Base-by-base conservation (phyloP, 2,797 vertebrate species). In the Champsocephalus gunnari region DNA sequence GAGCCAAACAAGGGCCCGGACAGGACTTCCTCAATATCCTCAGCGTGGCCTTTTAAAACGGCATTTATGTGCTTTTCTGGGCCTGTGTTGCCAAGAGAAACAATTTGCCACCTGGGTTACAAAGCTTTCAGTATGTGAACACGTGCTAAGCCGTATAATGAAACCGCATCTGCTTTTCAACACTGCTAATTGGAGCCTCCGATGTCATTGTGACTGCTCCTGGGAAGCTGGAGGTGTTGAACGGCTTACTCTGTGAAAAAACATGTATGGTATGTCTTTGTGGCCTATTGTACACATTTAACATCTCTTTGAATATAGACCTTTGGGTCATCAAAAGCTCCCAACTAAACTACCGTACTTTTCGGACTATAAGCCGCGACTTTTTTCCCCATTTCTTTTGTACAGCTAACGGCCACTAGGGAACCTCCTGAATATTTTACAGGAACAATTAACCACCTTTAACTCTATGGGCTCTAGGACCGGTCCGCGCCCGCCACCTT, bases 181-280 rank as follows among this genome's bases (percentile, higher is more conserved):
- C 81, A 5, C 34, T 10, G 50, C 71, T 91, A 87, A 92, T 89
- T 87, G 83, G 74, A 64, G 77, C 73, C 68, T 55, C 62, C 11
- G 43, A 79, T 84, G 72, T 80, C 69, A 34, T n/a, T 17, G 47
- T 48, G 71, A 69, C 75, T 74, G 59, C 74, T 79, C 38, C 7
- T 12, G 63, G 58, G 56, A 55, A 60, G 12, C 58, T 61, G 21
- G 58, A 45, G 47, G 49, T 53, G 38, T 67, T 16, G 28, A 75
- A 66, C 21, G 63, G 48, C 58, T 73, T 47, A 71, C 53, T 43
- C 63, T 49, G 47, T 50, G 49, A 62, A 71, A 71, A 68, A 24
- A 41, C 66, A 12, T 47, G 51, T 47, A 16, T 58, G 44, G 50
- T 62, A 34, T 62, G 32, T 66, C 63, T 72, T 44, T 60, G 16